Evolutionary conservation across 2,797 vertebrate genomes (phyloP).

Genomic region (Fratercula arctica): DNA sequence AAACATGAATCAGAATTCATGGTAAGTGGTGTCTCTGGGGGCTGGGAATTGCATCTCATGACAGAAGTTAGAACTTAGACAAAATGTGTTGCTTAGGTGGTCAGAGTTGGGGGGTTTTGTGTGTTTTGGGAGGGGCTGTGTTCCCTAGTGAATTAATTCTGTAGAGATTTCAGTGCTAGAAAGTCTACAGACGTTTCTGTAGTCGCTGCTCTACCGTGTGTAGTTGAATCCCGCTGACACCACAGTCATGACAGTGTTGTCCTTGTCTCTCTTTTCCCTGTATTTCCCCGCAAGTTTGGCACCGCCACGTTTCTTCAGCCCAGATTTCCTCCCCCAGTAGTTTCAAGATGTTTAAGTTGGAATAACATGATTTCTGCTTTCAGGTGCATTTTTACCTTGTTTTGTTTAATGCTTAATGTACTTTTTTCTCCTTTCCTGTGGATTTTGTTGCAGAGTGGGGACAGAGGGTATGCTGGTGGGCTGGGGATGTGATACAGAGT

Average conservation of each 20-base stretch:
- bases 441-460: background rate
- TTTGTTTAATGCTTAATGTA: background rate
- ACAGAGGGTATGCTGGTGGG: background rate
- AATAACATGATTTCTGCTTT: background rate
- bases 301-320: background rate
- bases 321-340: no score
- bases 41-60: no score
- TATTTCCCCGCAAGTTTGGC: background rate
- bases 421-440: background rate
- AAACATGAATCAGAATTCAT: conserved; percentile 91
- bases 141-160: background rate
- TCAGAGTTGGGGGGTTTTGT: background rate
- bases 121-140: background rate
- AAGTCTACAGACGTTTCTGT: background rate
- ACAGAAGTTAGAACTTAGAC: no score
- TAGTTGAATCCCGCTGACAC: background rate
- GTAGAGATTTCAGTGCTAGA: background rate
- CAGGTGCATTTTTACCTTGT: background rate
- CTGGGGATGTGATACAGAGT: background rate
- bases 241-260: no score
- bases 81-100: background rate
- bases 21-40: conserved; percentile 75
- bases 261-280: background rate
- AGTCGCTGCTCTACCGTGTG: background rate
- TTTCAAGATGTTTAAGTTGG: background rate